Percentiles rank a stretch among this genome's conserved stretches.
Evolutionary conservation across 1,140 invertebrate genomes (phyloP).

Genomic region (Caenorhabditis inopinata): DNA sequence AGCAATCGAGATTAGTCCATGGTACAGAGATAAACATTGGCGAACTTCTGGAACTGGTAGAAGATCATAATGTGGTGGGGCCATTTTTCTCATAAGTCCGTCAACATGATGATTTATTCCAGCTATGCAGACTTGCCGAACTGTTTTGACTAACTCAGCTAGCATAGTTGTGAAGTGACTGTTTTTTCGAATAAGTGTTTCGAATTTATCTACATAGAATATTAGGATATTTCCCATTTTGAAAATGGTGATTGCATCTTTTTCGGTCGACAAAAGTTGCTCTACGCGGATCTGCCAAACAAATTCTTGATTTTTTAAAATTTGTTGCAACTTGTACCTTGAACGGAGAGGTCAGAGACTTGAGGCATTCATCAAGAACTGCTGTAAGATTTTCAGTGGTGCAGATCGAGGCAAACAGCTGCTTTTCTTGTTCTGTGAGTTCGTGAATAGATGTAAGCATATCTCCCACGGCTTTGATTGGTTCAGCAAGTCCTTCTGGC

Average conservation of each 20-base stretch:
- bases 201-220: background rate
- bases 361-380: background rate
- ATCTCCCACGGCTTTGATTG: background rate
- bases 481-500: slow-evolving; percentile 1
- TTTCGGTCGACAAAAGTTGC: background rate
- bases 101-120: slow-evolving; percentile 21
- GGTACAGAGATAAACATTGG: background rate
- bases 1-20: background rate
- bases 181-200: background rate
- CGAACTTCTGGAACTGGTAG: background rate
- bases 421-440: slow-evolving; percentile 15
- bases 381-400: background rate
- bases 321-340: background rate
- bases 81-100: slow-evolving; percentile 6
- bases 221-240: slow-evolving; percentile 11
- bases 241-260: background rate
- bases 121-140: slow-evolving; percentile 6
- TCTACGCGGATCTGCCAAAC: background rate
- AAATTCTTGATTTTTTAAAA: background rate
- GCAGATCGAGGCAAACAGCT: background rate
- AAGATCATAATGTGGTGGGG: background rate
- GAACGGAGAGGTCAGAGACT: background rate
- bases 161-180: slow-evolving; percentile 6
- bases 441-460: slow-evolving; percentile 22
- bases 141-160: background rate